phyloP scores from a whole-genome alignment of 2,888 invertebrate genomes.

The Hofmannophila pseudospretella region DNA sequence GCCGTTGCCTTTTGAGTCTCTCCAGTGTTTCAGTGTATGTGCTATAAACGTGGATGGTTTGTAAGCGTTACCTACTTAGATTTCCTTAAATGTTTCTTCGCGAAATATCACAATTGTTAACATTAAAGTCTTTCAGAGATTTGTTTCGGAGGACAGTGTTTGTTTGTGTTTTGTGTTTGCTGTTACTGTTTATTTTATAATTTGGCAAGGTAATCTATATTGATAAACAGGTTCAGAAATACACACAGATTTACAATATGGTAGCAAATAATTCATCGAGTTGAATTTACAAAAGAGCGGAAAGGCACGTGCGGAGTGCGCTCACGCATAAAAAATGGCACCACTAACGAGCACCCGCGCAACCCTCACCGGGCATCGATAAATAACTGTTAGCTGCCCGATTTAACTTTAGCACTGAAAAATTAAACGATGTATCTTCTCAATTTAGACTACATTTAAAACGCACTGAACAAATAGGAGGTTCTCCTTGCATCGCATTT shows the following conservation, averaged over 20 bases:
- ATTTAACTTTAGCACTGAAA: slow-evolving; percentile 55
- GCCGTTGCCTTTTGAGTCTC: slow-evolving; percentile 10
- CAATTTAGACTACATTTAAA: slow-evolving; percentile 40
- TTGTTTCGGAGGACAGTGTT: too few relatives aligned
- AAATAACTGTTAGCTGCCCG: slow-evolving; percentile 46
- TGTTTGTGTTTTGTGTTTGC: too few relatives aligned
- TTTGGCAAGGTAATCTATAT: too few relatives aligned
- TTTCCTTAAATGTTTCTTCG: slow-evolving; percentile 2
- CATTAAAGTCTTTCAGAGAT: too few relatives aligned
- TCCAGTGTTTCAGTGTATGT: slow-evolving; percentile 7
- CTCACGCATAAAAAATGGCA: slow-evolving; percentile 32
- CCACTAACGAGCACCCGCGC: slow-evolving; percentile 40
- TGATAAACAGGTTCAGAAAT: too few relatives aligned
- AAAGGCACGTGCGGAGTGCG: slow-evolving; percentile 28
- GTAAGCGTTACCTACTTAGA: slow-evolving; percentile 8
- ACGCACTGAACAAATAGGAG: slow-evolving; percentile 24
- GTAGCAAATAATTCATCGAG: slow-evolving; percentile 8
- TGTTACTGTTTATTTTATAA: too few relatives aligned
- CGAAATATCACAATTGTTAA: slow-evolving; percentile 2
- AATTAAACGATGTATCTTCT: slow-evolving; percentile 49
- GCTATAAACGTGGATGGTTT: slow-evolving; percentile 6
- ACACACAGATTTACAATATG: not conserved
- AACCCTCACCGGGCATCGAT: slow-evolving; percentile 37
- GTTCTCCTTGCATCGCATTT: slow-evolving; percentile 26
- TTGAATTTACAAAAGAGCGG: slow-evolving; percentile 23